Conservation (phyloP, 2,113 vertebrate genomes). For the Cyphomyrus plagiostoma region DNA sequence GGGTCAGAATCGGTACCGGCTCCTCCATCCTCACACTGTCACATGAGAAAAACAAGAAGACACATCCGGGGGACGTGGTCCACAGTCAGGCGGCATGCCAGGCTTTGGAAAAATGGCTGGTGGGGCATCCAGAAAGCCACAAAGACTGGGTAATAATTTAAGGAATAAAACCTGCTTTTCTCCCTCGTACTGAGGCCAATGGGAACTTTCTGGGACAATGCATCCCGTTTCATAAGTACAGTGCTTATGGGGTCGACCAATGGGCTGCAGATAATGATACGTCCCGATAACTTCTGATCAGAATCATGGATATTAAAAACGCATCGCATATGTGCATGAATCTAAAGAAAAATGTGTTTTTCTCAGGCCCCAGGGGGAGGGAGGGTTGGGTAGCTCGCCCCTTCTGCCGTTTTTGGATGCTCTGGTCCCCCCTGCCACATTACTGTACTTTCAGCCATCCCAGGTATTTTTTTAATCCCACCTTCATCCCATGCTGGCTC, state of each 20-base stretch:
- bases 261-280: background rate
- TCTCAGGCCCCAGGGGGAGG: background rate
- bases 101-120: constrained; percentile 13
- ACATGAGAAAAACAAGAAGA: constrained; percentile 43
- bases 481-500: background rate
- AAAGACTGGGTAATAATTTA: background rate
- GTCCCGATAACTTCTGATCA: background rate
- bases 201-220: background rate
- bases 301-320: background rate
- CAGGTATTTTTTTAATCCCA: constrained; percentile 2
- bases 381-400: constrained; percentile 22
- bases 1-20: background rate
- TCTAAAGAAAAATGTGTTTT: background rate
- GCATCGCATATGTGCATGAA: background rate
- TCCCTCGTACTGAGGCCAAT: background rate
- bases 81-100: constrained; percentile 19
- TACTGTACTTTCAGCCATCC: background rate
- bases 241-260: background rate
- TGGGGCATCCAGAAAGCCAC: background rate
- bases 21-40: constrained; percentile 15
- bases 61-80: constrained; percentile 46
- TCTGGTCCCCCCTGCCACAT: constrained; percentile 26
- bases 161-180: background rate
- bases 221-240: background rate
- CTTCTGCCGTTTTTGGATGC: constrained; percentile 26